Conservation (phyloP, 30 jellyfish, hydroid and myxozoan genomes). For the Cassiopea andromeda region DNA sequence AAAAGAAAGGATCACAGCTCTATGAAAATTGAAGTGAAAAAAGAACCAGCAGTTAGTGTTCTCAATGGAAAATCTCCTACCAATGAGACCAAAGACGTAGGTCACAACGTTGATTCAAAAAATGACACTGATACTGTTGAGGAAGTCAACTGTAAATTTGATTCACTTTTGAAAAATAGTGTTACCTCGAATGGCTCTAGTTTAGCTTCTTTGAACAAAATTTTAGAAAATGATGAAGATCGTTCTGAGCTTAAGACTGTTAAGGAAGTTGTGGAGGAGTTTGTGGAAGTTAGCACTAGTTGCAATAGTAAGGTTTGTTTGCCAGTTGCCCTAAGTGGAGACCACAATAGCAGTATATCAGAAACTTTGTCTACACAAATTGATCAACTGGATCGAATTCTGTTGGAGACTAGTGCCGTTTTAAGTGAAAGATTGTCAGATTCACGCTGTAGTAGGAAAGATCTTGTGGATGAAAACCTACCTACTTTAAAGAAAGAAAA, state of each 20-base stretch:
- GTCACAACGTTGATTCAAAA: neutral
- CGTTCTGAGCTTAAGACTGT: neutral
- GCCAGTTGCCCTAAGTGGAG: no score
- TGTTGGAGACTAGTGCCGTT: conserved; percentile 49
- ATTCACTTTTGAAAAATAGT: no score
- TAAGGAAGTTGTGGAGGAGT: no score
- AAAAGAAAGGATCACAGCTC: conserved; percentile 4
- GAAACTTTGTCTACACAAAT: conserved; percentile 46
- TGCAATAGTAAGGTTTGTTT: no score
- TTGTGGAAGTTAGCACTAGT: no score
- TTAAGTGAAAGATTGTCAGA: conserved; percentile 2
- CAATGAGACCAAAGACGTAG: neutral
- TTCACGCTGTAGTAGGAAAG: neutral
- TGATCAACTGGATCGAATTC: conserved; percentile 48
- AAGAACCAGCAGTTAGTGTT: neutral
- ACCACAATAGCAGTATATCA: neutral
- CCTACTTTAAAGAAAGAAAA: neutral
- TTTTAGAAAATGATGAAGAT: neutral
- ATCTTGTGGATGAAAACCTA: neutral
- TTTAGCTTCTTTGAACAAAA: no score
- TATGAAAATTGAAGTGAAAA: neutral
- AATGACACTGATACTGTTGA: neutral
- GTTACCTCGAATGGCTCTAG: no score
- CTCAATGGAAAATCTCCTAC: neutral
- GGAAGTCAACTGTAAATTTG: no score